Evolutionary conservation across 2,113 vertebrate genomes (phyloP), one percentile per base, ranked within the genome.

Genomic region (Pedetes capensis): DNA sequence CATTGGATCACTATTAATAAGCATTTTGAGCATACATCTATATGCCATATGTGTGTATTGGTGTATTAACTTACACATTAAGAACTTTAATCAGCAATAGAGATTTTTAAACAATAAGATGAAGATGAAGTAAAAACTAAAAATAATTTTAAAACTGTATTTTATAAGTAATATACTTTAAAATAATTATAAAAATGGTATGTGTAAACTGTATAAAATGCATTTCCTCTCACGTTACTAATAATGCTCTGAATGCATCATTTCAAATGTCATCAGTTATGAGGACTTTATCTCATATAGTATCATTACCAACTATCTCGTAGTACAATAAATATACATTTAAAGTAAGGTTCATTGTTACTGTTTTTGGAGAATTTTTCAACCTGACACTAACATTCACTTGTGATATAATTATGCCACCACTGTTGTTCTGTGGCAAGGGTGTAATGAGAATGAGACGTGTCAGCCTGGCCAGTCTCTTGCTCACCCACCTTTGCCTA

Each of bases 231-330:
- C 12, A 66, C 72, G 61, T 71, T 75, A 53, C 47, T 66, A 92
- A 59, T 95, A 80, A 87, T 79, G 16, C 27, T 94, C 47, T 69
- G 51, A 90, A 76, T 83, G 55, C 17, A 71, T 84, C 16, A 20
- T 80, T 79, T 94, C 44, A 80, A 91, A 74, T 79, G 20, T 79
- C 71, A 53, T 53, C 55, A 93, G 20, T 93, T 83, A 61, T 53
- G 11, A 92, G 55, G 72, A 88, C 27, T 95, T 81, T 29, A 66
- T 63, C 86, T 51, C 17, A 57, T 27, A 34, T 82, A 34, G 57
- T 18, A 96, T 74, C 18, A 81, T 80, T 71, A 86, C 39, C 25
- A 76, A 86, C 55, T 69, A 86, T 63, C 61, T 87, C 75, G 69
- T 42, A 20, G 9, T 14, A 90, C n/a, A n/a, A n/a, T n/a, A 23